Base-by-base conservation (phyloP, 1,140 invertebrate species). In the Listronotus bonariensis region DNA sequence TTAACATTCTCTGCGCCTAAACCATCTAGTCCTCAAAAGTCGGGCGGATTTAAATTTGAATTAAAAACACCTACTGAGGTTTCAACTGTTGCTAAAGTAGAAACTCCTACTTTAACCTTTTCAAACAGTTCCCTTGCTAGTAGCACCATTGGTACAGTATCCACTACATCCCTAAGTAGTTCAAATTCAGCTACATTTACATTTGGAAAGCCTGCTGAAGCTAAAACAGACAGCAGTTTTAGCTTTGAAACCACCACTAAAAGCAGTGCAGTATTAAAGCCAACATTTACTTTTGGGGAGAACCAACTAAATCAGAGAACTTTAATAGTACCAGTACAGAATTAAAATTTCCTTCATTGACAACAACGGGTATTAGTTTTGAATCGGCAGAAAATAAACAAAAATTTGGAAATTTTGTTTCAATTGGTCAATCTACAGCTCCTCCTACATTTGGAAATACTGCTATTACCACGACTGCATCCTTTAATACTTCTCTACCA, bases 11-110 rank as follows among this genome's bases (percentile, higher is more conserved):
- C 18, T 9, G n/a, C 55, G 10, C 14, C 49, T 3, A 38, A 18
- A 34, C 42, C 64, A 36, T 31, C 41, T 7, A 46, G 15, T 38
- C 40, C 45, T 11, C 49, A 36, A 36, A 67, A 62, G 15, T 11
- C 31, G 18, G 66, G 66, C 18, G 66, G 66, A 10, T 68, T 68
- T 34, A 68, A 68, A 59, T 68, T 68, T 41, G 66, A 68, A 46
- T 48, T 68, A 11, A 45, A n/a, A 14, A 56, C 49, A 58, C 54
- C 64, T 31, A 20, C 14, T 34, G 14, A 41, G 12, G 3, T 9
- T 55, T n/a, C 42, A n/a, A 20, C 26, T 45, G 45, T 26, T n/a
- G 6, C 31, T 54, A 36, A 36, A 10, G 31, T 17, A 8, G 4
- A 26, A 17, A 38, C 41, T 1, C 14, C 41, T 8, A 4, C 41